A percentile compares a stretch with the other conserved stretches of the same genome.
Conservation (phyloP, 2,797 vertebrate species). For the Acropternis orthonyx region DNA sequence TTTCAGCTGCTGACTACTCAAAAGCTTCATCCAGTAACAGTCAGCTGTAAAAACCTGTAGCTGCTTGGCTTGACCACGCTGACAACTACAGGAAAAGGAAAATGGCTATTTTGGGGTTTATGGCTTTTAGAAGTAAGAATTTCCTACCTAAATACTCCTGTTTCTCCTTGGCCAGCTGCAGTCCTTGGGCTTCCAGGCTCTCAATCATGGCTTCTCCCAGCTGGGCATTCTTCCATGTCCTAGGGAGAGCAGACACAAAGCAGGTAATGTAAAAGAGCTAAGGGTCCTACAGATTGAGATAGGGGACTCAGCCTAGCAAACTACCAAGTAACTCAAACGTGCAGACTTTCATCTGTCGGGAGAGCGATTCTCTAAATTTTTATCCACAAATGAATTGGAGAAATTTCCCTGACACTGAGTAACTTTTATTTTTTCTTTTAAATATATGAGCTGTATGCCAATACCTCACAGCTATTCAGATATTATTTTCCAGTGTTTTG, state of each 20-base stretch:
- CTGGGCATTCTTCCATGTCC: constrained; percentile 97
- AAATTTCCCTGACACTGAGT: not conserved
- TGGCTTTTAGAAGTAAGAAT: not conserved
- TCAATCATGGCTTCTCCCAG: constrained; percentile 97
- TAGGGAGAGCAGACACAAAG: constrained; percentile 62
- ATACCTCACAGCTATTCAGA: not conserved
- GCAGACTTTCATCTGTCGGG: not conserved
- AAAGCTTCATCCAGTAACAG: not conserved
- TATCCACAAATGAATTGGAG: not conserved
- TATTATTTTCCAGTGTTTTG: not conserved
- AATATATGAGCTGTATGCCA: not conserved
- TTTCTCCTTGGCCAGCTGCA: constrained; percentile 96
- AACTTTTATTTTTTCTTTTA: not conserved
- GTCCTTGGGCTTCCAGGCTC: constrained; percentile 94
- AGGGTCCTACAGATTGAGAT: not conserved
- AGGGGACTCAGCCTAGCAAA: not conserved
- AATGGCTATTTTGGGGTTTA: not conserved
- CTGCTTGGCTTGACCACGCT: not conserved
- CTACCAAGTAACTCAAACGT: not conserved
- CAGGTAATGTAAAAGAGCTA: not conserved
- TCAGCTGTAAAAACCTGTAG: not conserved
- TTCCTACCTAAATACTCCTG: constrained; percentile 92
- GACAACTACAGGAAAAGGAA: not conserved
- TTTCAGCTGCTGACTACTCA: not conserved
- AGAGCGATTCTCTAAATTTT: not conserved